Base-by-base conservation (phyloP, 2,797 vertebrate genomes). In the Vipera latastei region DNA sequence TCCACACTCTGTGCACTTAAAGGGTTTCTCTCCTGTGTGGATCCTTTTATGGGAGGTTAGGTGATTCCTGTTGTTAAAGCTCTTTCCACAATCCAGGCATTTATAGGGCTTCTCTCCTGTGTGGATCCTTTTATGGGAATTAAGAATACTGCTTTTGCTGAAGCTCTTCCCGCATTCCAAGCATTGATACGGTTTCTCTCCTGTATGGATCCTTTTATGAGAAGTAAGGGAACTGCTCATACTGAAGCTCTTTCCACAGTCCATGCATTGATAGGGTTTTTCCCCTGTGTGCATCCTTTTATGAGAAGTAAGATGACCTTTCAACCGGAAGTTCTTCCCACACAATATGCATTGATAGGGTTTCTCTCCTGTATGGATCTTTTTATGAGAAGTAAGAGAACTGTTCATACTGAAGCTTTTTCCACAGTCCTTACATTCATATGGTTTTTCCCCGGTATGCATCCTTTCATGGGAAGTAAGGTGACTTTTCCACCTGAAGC, bases 401-500 rank as follows among this genome's bases (percentile, higher is more conserved):
- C 69, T 78, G 18, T 4, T 78, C 18, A 20, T 44, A 9, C 32
- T 78, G 69, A 78, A 78, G 32, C 69, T 78, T 4, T 44, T 78
- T 0, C 69, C 69, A 78, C 69, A 78, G 16, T 78, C 69, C 32
- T 8, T 78, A 32, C 69, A 78, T 44, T 22, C 32, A 9, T 78
- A 78, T 0, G 69, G 69, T 20, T 78, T 78, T 4, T 78, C 69
- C 18, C 69, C 69, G 4, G 69, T 44, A 20, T 44, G 69, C 16
- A 78, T 78, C 69, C 69, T 78, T 44, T 78, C 32, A 44, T 78
- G 69, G 18, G 32, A 78, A 38, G 32, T 78, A 44, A 78, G 32
- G 32, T 38, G 32, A 22, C 69, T 38, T 38, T 78, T 78, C 69
- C 32, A 38, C 93, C 85, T 94, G 92, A 97, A 96, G 85, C 96